phyloP scores from a whole-genome alignment of 2,113 vertebrate species.

The Lycocorax pyrrhopterus region DNA sequence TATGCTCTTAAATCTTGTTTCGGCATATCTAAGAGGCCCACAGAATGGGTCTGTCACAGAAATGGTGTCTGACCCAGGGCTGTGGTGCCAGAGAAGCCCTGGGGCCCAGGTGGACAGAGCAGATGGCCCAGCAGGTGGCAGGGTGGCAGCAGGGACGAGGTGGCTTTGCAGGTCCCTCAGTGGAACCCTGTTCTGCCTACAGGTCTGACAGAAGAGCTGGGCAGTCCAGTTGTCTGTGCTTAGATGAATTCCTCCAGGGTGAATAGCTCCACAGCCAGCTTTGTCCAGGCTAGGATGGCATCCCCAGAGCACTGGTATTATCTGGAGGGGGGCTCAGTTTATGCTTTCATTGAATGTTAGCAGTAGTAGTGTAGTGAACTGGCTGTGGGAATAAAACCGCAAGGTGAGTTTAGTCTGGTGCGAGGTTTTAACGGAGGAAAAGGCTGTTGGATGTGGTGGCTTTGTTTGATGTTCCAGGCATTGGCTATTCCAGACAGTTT shows the following conservation, averaged over 20 bases:
- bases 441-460: background rate
- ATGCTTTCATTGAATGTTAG: background rate
- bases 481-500: background rate
- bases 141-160: background rate
- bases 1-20: background rate
- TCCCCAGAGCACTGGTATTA: background rate
- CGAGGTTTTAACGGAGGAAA: background rate
- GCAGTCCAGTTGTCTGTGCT: fast-evolving
- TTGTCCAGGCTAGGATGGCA: fast-evolving
- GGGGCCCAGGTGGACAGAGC: background rate
- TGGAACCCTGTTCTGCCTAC: background rate
- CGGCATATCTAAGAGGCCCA: background rate
- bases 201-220: background rate
- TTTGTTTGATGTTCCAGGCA: background rate
- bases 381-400: background rate
- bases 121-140: slow-evolving; percentile 22
- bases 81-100: background rate
- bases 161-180: background rate
- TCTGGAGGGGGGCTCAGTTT: background rate
- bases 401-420: background rate
- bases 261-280: background rate
- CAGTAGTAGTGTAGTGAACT: background rate
- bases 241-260: background rate
- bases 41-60: background rate
- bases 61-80: fast-evolving